Evolutionary conservation across 2,888 invertebrate genomes (phyloP), one percentile per base, ranked within the genome.

Genomic region (Nemotelus pantherinus): DNA sequence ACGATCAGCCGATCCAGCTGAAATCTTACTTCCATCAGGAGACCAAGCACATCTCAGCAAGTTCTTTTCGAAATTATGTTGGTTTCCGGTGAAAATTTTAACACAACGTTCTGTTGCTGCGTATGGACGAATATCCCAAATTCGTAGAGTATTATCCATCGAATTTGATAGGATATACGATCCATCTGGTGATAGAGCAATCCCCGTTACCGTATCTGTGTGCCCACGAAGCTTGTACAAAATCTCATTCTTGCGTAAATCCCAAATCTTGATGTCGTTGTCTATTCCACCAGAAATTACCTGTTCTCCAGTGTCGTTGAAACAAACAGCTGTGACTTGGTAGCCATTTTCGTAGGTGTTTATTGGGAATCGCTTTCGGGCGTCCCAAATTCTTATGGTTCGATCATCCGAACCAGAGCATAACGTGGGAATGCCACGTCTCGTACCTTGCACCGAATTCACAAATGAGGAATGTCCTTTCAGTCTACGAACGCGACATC

Each of bases 31-130:
- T 2, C 98, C 97, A 87, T 98, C 97, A 0, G 93, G 92, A 2
- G 98, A 93, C 99, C 99, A 99, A 0, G 94, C 91, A 85, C 98
- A 98, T 39, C 95, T 90, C 77, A 99, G 87, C 78, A 99, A 89
- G 89, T 99, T 99, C 88, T 96, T 96, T 88, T 99, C 99, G 87
- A 98, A 99, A 88, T 97, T 98, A 87, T 99, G 98, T 83, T 96
- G 96, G 88, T 98, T 98, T 0, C 98, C 97, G 9, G 93, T 91
- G 81, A 97, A 90, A 57, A 97, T 92, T 87, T 97, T 97, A 0
- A 97, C 94, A 87, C 98, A 98, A 81, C 99, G 90, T 85, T 98
- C 97, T 57, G 92, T 91, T 0, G 97, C 95, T 1, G 96, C 97
- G 88, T 95, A 99, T 0, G 99, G 97, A 45, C 98, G 90, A 75